A percentile compares a stretch with the other conserved stretches of the same genome.
Conservation (phyloP, 2,888 invertebrate species). For the Erpobdella octoculata region DNA sequence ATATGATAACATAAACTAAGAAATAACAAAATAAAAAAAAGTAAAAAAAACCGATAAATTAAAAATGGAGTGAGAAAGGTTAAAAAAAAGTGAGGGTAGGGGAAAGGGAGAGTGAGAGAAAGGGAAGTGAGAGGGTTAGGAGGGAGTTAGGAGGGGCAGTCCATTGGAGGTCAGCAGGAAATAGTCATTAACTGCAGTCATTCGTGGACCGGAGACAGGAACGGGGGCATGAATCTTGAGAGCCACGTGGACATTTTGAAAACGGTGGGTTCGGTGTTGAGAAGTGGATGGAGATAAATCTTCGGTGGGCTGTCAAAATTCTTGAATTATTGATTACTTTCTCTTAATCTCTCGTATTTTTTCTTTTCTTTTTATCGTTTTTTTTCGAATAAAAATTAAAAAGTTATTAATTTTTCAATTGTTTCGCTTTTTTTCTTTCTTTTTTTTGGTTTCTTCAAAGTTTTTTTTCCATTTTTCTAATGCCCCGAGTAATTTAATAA, state of each 20-base stretch:
- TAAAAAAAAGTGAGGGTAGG: neutral
- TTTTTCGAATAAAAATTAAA: no score
- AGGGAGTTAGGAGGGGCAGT: no score
- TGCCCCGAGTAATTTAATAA: no score
- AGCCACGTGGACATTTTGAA: slow-evolving; percentile 5
- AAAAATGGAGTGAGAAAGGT: neutral
- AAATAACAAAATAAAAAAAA: neutral
- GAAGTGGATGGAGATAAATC: slow-evolving; percentile 21
- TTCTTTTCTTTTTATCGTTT: no score
- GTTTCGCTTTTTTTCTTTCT: no score
- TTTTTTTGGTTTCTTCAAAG: no score
- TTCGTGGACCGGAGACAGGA: neutral
- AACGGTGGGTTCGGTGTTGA: slow-evolving; percentile 9
- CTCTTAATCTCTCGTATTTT: no score
- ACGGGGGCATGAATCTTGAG: slow-evolving; percentile 1
- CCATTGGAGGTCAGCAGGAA: no score
- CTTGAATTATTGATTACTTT: slow-evolving; percentile 15
- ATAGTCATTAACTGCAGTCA: neutral
- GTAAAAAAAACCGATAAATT: neutral
- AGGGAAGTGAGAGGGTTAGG: no score
- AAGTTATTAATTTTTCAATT: no score
- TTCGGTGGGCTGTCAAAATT: neutral
- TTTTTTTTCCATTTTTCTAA: no score
- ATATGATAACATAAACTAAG: neutral
- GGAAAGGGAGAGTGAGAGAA: no score